Percentiles rank a stretch among this genome's conserved stretches.
Evolutionary conservation across 2,113 vertebrate genomes (phyloP).

Genomic region (Onychostruthus taczanowskii): DNA sequence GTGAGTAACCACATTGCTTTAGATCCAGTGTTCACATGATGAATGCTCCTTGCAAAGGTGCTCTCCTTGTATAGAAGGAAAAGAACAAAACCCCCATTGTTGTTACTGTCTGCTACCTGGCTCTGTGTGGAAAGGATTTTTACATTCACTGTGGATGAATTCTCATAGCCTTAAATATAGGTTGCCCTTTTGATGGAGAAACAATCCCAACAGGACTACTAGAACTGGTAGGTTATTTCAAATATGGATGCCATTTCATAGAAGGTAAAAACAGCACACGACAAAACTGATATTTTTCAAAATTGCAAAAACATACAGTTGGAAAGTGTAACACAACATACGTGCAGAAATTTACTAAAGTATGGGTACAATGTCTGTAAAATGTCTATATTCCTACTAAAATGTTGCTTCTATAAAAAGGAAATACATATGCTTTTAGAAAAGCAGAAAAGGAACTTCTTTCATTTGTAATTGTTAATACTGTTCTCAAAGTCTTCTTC

Average conservation of each 20-base stretch:
- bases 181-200: neutral
- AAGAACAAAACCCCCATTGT: accelerated
- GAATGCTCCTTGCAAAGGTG: neutral
- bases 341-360: neutral
- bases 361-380: neutral
- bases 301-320: neutral
- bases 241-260: neutral
- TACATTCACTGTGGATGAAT: neutral
- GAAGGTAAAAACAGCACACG: neutral
- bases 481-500: neutral
- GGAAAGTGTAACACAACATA: neutral
- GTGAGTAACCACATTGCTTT: neutral
- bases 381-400: neutral
- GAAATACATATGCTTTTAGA: neutral
- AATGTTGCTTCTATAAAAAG: neutral
- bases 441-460: neutral
- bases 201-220: neutral
- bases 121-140: neutral
- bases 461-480: neutral
- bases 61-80: neutral
- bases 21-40: neutral
- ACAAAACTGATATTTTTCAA: neutral
- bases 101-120: neutral
- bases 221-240: neutral
- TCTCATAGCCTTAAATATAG: neutral